These are phyloP conservation scores for Ceyx melanurus DNA, from an alignment of 2,113 vertebrate species.

Conservation along the genomic window DNA sequence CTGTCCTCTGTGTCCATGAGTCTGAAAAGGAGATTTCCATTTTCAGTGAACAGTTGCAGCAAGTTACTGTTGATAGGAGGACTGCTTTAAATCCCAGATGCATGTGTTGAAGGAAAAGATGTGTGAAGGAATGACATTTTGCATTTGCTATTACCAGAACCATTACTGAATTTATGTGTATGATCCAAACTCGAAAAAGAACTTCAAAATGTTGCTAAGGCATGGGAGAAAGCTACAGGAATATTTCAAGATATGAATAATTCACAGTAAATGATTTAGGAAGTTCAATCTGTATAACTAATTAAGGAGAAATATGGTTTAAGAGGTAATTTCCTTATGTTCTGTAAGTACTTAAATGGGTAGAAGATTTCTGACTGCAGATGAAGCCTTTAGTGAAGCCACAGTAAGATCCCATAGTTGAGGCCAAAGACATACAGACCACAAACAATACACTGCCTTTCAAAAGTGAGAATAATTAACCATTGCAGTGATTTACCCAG, in stretches of 20 bases:
- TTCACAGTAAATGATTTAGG: conserved; percentile 47
- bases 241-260: conserved; percentile 34
- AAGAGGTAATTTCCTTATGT: conserved; percentile 48
- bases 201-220: neutral
- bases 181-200: neutral
- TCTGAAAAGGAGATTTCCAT: neutral
- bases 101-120: neutral
- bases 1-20: neutral
- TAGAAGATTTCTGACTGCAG: conserved; percentile 24
- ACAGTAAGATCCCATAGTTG: neutral
- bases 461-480: conserved; percentile 30
- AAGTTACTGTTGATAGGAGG: neutral
- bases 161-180: neutral
- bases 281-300: conserved; percentile 57
- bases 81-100: neutral
- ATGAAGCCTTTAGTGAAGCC: conserved; percentile 33
- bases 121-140: neutral
- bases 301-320: conserved; percentile 35
- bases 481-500: neutral
- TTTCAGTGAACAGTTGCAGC: neutral
- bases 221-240: neutral
- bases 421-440: neutral
- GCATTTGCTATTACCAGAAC: neutral
- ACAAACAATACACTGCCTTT: conserved; percentile 26
- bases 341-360: conserved; percentile 6